phyloP scores from a whole-genome alignment of 2,113 vertebrate genomes.

The Tichodroma muraria region DNA sequence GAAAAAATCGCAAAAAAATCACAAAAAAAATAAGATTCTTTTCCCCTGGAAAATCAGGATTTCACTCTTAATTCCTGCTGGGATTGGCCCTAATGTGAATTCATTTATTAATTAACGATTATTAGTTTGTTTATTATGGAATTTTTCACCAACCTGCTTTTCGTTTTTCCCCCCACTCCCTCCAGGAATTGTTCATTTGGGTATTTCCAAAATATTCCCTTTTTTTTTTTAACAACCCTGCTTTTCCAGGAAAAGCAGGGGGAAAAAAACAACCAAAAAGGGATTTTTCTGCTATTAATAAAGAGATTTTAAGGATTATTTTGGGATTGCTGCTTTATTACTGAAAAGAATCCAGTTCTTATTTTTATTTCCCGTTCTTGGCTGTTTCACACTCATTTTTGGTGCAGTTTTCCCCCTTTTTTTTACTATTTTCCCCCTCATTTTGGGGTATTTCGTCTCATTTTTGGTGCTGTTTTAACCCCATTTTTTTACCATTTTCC shows the following conservation, averaged over 20 bases:
- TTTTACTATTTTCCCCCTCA: not conserved
- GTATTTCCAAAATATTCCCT: no score
- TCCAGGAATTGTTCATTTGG: not conserved
- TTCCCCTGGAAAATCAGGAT: not conserved
- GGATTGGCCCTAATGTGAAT: no score
- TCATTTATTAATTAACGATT: not conserved
- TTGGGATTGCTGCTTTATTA: no score
- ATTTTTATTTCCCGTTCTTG: not conserved
- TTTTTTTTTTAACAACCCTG: not conserved
- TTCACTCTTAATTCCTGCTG: not conserved
- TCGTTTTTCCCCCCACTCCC: not conserved
- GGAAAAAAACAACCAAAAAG: no score
- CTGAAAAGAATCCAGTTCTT: no score
- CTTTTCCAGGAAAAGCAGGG: not conserved
- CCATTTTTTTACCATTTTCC: not conserved
- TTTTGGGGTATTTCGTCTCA: not conserved
- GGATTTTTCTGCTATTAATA: no score
- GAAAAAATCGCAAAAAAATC: not conserved
- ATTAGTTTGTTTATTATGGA: not conserved
- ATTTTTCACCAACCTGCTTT: no score
- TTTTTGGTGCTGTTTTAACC: not conserved
- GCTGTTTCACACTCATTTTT: not conserved
- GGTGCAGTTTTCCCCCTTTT: not conserved
- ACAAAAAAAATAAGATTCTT: not conserved
- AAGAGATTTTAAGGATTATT: no score